Percentiles rank a stretch among this genome's conserved stretches.
Conservation (phyloP, 1,140 invertebrate genomes). For the Maniola jurtina region DNA sequence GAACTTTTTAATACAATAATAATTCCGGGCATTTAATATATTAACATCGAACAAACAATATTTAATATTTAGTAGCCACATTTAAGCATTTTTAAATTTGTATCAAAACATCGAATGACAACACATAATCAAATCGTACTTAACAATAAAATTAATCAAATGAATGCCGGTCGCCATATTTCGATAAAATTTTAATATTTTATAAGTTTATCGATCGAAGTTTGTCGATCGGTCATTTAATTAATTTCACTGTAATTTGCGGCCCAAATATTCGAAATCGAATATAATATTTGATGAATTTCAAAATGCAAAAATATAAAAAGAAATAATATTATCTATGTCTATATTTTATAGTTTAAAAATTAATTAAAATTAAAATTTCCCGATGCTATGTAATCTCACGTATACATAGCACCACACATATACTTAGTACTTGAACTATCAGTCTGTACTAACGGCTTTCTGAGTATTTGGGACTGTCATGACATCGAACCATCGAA, state of each 20-base stretch:
- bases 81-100: neutral
- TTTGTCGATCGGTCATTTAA: neutral
- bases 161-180: neutral
- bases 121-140: neutral
- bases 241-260: neutral
- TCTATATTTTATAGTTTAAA: too few species aligned
- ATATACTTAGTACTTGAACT: too few species aligned
- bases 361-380: neutral
- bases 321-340: too few species aligned
- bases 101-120: conserved; percentile 1
- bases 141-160: conserved; percentile 6
- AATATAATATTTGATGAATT: too few species aligned
- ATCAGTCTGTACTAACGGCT: neutral
- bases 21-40: neutral
- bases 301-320: too few species aligned
- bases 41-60: neutral
- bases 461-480: conserved; percentile 18
- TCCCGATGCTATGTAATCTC: too few species aligned
- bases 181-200: neutral
- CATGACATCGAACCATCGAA: conserved; percentile 15
- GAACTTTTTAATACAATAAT: too few species aligned
- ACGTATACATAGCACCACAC: too few species aligned
- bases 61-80: neutral
- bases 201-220: neutral
- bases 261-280: neutral